Base-by-base conservation (phyloP, 2,113 vertebrate species). In the Clinocottus analis region DNA sequence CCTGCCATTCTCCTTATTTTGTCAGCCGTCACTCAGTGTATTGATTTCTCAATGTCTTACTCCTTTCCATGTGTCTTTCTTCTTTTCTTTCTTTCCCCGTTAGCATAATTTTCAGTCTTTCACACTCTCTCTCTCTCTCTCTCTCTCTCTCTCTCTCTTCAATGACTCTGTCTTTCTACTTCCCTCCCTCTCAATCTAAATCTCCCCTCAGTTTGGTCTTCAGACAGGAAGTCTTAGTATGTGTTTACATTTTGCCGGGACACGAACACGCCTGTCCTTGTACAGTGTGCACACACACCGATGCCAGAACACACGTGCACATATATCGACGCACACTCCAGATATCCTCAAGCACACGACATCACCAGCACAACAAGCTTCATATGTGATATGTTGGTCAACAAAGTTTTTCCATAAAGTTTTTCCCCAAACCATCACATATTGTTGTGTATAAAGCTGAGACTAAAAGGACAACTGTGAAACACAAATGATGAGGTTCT, bases 181-280 rank as follows among this genome's bases (percentile, higher is more conserved):
- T 79, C 70, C 80, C 83, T 90, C 85, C 78, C 85, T 90, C 87
- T 76, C 49, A 43, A 71, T 72, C 67, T 60, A 74, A 83, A 81
- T 80, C 72, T 71, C 12, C 65, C 49, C 82, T 77, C 37, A 53
- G 70, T 90, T 82, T 84, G 63, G 73, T 65, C 55, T 78, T 62
- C 61, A 81, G 81, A 84, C 89, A 92, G 92, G 92, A 93, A 92
- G 91, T 90, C 79, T 77, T 83, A 83, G 62, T 66, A 62, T 82
- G 79, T 91, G 90, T 91, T 93, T 92, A 90, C 63, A 87, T 91
- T 87, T 65, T 85, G 47, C 72, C 61, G 27, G 37, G 61, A 80
- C 64, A 80, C 2, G 0, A 73, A 83, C 64, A 71, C 41, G 41
- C 59, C 39, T 55, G n/a, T 55, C 25, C 61, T 62, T 83, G 45